Conservation (phyloP, 2,888 invertebrate species). For the Leucozona laternaria region DNA sequence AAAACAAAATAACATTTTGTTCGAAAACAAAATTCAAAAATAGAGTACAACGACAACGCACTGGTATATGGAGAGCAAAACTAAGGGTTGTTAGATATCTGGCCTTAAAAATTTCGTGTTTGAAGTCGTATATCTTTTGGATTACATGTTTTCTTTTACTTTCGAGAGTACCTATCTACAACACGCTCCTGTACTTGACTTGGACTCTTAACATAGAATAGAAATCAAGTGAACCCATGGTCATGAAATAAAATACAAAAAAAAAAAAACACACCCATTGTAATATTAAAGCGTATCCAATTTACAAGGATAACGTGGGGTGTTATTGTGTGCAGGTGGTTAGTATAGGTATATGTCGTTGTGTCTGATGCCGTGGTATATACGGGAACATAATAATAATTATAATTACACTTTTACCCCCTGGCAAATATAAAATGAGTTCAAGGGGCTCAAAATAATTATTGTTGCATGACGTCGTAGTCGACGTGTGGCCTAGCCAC, state of each 20-base stretch:
- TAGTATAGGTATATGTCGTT: slow-evolving; percentile 27
- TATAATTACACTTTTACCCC: slow-evolving; percentile 71
- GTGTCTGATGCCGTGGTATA: slow-evolving; percentile 33
- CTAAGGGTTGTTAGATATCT: slow-evolving; percentile 55
- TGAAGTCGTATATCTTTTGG: slow-evolving; percentile 46
- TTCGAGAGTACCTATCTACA: slow-evolving; percentile 49
- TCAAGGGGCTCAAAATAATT: slow-evolving; percentile 70
- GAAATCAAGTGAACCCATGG: slow-evolving; percentile 73
- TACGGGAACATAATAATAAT: slow-evolving; percentile 60
- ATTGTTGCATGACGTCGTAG: slow-evolving; percentile 64
- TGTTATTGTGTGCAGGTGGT: slow-evolving; percentile 60
- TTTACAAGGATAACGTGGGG: slow-evolving; percentile 51
- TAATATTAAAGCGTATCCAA: slow-evolving; percentile 55
- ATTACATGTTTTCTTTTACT: slow-evolving; percentile 18
- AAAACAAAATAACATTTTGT: slow-evolving; percentile 42
- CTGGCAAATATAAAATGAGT: slow-evolving; percentile 67
- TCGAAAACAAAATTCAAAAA: background rate
- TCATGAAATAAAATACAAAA: slow-evolving; percentile 42
- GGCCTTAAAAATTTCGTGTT: slow-evolving; percentile 68
- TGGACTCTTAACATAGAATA: slow-evolving; percentile 61
- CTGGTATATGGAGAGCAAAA: background rate
- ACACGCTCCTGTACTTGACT: slow-evolving; percentile 73
- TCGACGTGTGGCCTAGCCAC: slow-evolving; percentile 49
- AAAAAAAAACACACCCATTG: slow-evolving; percentile 10
- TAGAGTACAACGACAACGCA: background rate